These are phyloP conservation scores for Drosophila dunni DNA, from an alignment of 1,140 invertebrate genomes.

Conservation along the genomic window DNA sequence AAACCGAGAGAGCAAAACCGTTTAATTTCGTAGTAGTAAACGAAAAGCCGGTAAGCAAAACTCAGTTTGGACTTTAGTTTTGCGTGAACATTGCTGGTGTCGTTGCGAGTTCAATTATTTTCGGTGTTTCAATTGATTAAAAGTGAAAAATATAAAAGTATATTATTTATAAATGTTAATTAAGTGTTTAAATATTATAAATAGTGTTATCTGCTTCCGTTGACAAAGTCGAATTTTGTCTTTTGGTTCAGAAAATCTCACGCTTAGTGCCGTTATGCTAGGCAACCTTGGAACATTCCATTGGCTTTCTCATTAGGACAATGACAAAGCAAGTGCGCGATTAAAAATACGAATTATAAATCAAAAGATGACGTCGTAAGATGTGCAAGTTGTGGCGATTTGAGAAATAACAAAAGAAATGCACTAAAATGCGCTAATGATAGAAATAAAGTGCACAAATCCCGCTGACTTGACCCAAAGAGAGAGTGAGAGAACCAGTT, in stretches of 20 bases:
- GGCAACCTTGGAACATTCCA: constrained; percentile 62
- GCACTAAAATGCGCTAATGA: constrained; percentile 68
- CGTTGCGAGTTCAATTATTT: not conserved
- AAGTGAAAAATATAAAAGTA: not conserved
- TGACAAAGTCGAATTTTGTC: not conserved
- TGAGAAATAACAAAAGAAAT: constrained; percentile 8
- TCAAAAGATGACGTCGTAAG: constrained; percentile 52
- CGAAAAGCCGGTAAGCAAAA: constrained; percentile 63
- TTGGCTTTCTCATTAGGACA: constrained; percentile 44
- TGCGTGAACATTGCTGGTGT: constrained; percentile 39
- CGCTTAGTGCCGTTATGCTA: constrained; percentile 51
- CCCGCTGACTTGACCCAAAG: constrained; percentile 58
- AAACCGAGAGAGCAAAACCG: constrained; percentile 9
- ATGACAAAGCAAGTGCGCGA: constrained; percentile 58
- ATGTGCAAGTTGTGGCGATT: constrained; percentile 54
- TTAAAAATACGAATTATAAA: constrained; percentile 51
- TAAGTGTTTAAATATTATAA: not conserved
- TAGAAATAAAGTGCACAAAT: constrained; percentile 1
- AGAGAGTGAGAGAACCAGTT: constrained; percentile 31
- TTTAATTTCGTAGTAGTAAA: constrained; percentile 7
- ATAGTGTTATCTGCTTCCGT: not conserved
- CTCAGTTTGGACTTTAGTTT: constrained; percentile 70
- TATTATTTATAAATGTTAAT: not conserved
- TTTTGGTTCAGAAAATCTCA: constrained; percentile 27
- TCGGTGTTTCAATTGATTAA: not conserved